Percentiles rank a stretch among this genome's conserved stretches.
phyloP scores from a whole-genome alignment of 1,140 invertebrate genomes.

The Temnothorax curvispinosus region DNA sequence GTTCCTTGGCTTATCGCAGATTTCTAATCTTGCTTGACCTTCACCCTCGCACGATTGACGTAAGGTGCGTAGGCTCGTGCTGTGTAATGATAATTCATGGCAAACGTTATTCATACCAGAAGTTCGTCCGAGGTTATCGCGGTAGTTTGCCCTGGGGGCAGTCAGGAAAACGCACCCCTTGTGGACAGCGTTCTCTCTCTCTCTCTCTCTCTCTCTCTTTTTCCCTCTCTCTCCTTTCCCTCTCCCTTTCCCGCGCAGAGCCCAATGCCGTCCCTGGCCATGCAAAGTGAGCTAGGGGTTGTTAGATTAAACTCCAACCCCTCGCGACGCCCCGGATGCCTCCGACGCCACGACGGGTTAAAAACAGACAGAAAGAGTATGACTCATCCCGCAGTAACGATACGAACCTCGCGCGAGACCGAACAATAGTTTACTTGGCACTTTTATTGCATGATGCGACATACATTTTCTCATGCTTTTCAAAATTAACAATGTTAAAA shows the following conservation, averaged over 20 bases:
- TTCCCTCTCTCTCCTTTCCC: not conserved
- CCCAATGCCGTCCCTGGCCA: slow-evolving; percentile 75
- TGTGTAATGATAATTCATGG: slow-evolving; percentile 74
- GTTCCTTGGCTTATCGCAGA: slow-evolving; percentile 39
- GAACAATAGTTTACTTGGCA: slow-evolving; percentile 58
- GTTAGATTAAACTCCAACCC: slow-evolving; percentile 82
- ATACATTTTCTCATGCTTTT: not conserved
- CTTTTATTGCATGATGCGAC: not conserved
- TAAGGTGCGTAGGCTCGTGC: slow-evolving; percentile 51
- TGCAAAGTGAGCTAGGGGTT: slow-evolving; percentile 80
- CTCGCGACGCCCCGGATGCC: slow-evolving; percentile 82
- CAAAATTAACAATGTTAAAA: not conserved
- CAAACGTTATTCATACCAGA: slow-evolving; percentile 80
- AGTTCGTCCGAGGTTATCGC: slow-evolving; percentile 75
- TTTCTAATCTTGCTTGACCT: slow-evolving; percentile 51
- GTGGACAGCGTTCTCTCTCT: slow-evolving; percentile 65
- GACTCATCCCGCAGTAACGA: slow-evolving; percentile 75
- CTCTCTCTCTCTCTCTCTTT: slow-evolving; percentile 39
- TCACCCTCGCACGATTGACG: slow-evolving; percentile 35
- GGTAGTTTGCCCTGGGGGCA: slow-evolving; percentile 67
- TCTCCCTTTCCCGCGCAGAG: slow-evolving; percentile 44
- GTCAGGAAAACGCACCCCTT: slow-evolving; percentile 78
- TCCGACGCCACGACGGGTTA: slow-evolving; percentile 81
- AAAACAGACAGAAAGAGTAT: slow-evolving; percentile 82
- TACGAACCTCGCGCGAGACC: slow-evolving; percentile 62